Evolutionary conservation across 1,140 invertebrate species (phyloP), one percentile per base, ranked within the genome.

Genomic region (Drosophila kikkawai): DNA sequence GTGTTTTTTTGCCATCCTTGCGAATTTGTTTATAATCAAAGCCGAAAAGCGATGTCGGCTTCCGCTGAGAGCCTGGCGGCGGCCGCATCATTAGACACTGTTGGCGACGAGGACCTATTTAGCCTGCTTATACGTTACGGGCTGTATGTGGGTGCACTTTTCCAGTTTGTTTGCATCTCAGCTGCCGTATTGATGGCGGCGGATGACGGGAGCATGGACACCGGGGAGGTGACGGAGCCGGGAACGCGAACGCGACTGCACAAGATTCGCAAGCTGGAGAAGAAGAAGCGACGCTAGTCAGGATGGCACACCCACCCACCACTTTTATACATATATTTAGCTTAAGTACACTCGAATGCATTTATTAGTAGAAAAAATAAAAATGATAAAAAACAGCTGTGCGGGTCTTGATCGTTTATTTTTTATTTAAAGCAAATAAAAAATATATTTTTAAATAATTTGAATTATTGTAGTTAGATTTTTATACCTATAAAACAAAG

Each of bases 221-320:
- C 42, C 13, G 61, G 34, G 6, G 84, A 88, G 47, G 60, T 64
- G 61, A 53, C 65, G 4, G 84, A 83, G 19, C 79, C 68, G 50
- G 67, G 22, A 22, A 22, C 71, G 9, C 58, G 69, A 39, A 53
- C 88, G 4, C 82, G 91, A 6, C 59, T 91, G n/a, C 91, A 92
- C 48, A 92, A 92, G 69, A 74, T 92, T 34, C 82, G 91, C 4
- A 92, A 92, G 45, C 71, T 87, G 47, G 91, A 92, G 55, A 92
- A 92, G 59, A 92, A 92, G 63, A 92, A 92, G 48, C 78, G 91
- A 9, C 91, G 91, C 58, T 92, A 68, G 37, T 65, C 15, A 5
- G 39, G 36, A 55, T n/a, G 7, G 29, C 15, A 32, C 48, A 17
- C 26, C 41, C 22, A 73, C 32, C 26, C 36, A 26, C 8, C 7